phyloP scores from a whole-genome alignment of 2,113 vertebrate species.

The Chloebia gouldiae region DNA sequence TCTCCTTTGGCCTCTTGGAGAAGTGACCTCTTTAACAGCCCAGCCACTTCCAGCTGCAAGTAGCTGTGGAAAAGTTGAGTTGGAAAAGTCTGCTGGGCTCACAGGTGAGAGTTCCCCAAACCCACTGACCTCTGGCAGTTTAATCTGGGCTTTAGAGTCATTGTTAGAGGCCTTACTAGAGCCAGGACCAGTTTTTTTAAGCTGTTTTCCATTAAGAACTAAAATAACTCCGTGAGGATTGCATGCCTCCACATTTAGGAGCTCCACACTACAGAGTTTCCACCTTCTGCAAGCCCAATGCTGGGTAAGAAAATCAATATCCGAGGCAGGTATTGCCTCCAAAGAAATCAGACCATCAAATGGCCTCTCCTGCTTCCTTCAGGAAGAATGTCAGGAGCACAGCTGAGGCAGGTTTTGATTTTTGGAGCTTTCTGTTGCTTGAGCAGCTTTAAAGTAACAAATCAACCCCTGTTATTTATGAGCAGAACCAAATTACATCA shows the following conservation, averaged over 20 bases:
- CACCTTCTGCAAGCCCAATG: not conserved
- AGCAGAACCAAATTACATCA: not conserved
- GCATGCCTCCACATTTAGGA: not conserved
- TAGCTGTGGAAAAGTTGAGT: accelerated
- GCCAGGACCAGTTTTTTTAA: not conserved
- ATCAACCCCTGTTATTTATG: not conserved
- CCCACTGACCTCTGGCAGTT: not conserved
- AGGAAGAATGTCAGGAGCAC: not conserved
- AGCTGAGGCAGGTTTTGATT: not conserved
- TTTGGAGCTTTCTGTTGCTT: not conserved
- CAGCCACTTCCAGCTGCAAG: not conserved
- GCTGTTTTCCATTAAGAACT: not conserved
- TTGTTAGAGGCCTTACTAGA: not conserved
- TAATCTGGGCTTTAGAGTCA: not conserved
- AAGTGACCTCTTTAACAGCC: not conserved
- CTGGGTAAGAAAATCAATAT: not conserved
- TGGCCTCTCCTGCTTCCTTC: not conserved
- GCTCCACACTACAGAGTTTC: too few relatives aligned
- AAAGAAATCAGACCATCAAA: not conserved
- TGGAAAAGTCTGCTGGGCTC: not conserved
- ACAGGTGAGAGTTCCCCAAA: not conserved
- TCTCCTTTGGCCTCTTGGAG: not conserved
- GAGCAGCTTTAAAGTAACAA: not conserved
- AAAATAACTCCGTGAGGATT: not conserved
- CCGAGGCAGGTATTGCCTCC: not conserved